Percentiles rank a stretch among this genome's conserved stretches.
phyloP scores from a whole-genome alignment of 1,140 invertebrate genomes.

The Ceratina calcarata region DNA sequence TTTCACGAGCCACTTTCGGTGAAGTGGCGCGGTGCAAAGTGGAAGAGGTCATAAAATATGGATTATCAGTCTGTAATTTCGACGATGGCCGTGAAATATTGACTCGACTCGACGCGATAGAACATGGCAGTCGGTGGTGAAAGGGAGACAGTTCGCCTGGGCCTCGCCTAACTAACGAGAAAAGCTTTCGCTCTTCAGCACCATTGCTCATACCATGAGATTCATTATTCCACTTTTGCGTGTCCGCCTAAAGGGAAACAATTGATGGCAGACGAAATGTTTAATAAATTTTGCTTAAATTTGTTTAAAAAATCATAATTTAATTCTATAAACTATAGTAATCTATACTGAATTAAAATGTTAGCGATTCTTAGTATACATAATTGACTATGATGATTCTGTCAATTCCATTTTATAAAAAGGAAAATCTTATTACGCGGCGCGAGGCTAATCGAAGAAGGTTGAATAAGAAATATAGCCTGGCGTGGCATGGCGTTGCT shows the following conservation, averaged over 20 bases:
- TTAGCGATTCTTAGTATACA: too few species aligned
- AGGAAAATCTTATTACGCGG: constrained; percentile 46
- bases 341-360: too few species aligned
- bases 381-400: too few species aligned
- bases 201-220: constrained; percentile 39
- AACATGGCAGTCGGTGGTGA: neutral
- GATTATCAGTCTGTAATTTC: neutral
- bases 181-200: constrained; percentile 21
- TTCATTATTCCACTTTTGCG: constrained; percentile 47
- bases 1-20: neutral
- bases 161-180: neutral
- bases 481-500: neutral
- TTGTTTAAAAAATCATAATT: too few species aligned
- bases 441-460: constrained; percentile 27
- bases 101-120: neutral
- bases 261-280: constrained; percentile 17
- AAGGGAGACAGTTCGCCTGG: neutral
- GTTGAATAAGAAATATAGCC: constrained; percentile 3
- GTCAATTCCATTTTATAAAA: neutral
- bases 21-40: too few species aligned
- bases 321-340: too few species aligned
- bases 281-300: constrained; percentile 4
- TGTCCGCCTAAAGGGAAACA: constrained; percentile 50
- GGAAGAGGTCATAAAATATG: neutral
- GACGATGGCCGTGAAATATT: constrained; percentile 25